Conservation (phyloP, 2,113 vertebrate genomes). For the Castor canadensis region DNA sequence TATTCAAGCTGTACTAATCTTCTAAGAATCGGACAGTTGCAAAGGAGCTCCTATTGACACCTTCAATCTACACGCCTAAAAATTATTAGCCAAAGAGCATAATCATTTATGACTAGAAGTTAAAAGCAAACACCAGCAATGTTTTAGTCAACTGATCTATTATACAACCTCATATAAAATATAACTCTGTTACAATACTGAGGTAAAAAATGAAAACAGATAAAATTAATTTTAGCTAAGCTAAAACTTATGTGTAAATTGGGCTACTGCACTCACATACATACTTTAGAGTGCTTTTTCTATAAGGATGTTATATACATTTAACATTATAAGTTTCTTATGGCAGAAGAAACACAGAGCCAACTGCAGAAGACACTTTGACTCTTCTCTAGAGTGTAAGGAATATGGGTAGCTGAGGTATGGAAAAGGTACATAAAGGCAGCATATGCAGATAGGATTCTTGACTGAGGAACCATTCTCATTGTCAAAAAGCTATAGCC, state of each 20-base stretch:
- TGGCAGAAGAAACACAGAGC: neutral
- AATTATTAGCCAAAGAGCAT: neutral
- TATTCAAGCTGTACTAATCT: neutral
- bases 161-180: neutral
- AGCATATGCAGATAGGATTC: neutral
- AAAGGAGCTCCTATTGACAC: neutral
- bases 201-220: neutral
- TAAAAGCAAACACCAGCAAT: neutral
- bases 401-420: neutral
- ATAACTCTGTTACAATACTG: neutral
- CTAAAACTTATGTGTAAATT: neutral
- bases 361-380: neutral
- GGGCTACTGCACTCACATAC: neutral
- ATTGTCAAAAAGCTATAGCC: neutral
- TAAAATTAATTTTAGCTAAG: neutral
- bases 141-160: neutral
- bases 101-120: neutral
- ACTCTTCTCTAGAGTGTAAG: neutral
- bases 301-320: neutral
- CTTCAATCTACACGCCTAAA: neutral
- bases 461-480: neutral
- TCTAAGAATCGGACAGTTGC: neutral
- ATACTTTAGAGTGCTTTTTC: slow-evolving; percentile 13
- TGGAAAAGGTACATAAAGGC: neutral
- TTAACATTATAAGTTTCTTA: slow-evolving; percentile 1